Evolutionary conservation across 2,113 vertebrate species (phyloP).

Genomic region (Leptobrachium leishanense): DNA sequence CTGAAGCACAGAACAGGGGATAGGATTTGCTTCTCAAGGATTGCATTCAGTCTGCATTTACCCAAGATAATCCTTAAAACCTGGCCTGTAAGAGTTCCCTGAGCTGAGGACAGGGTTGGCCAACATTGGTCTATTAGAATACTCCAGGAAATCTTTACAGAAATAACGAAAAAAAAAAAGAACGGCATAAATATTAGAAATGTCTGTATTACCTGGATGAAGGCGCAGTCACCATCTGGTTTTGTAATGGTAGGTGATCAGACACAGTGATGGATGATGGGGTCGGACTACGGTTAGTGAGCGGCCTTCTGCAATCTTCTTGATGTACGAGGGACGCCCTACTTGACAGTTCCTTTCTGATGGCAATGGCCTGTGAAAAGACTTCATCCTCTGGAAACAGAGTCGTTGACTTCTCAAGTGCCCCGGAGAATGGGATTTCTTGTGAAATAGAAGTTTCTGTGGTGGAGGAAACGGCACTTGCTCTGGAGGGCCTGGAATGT

Average conservation of each 20-base stretch:
- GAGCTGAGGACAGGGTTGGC: too few species aligned
- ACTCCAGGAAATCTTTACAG: background rate
- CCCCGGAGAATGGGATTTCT: background rate
- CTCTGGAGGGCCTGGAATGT: slow-evolving; percentile 4
- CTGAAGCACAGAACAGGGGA: too few species aligned
- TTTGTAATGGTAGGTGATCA: background rate
- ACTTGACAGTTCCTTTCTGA: background rate
- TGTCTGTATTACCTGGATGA: slow-evolving; percentile 16
- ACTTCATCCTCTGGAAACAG: slow-evolving; percentile 3
- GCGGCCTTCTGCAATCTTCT: background rate
- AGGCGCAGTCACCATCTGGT: background rate
- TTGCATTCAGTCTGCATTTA: too few species aligned
- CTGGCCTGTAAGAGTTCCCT: too few species aligned
- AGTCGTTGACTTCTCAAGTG: background rate
- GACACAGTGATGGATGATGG: background rate
- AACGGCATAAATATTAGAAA: background rate
- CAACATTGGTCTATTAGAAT: background rate
- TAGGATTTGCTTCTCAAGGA: too few species aligned
- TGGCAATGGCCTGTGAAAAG: background rate
- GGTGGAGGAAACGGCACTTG: background rate
- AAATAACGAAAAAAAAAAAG: too few species aligned
- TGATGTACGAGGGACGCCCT: background rate
- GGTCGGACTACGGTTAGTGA: background rate
- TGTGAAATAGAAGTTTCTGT: background rate
- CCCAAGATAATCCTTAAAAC: too few species aligned